Conservation (phyloP, 2,113 vertebrate species). For the Pomatostomus ruficeps region DNA sequence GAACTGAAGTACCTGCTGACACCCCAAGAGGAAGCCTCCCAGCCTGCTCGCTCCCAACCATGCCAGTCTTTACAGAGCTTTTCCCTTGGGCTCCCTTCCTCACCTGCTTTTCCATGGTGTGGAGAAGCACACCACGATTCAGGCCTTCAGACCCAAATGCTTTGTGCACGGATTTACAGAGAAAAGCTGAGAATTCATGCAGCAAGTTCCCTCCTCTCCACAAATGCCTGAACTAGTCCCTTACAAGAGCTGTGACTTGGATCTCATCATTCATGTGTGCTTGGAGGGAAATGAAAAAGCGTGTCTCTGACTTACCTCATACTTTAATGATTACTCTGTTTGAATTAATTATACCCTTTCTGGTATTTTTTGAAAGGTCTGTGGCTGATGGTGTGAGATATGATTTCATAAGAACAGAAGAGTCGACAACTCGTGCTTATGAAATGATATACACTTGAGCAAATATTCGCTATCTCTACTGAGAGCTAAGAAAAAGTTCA, state of each 20-base stretch:
- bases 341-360: conserved; percentile 39
- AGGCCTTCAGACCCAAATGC: background rate
- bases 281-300: background rate
- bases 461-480: conserved; percentile 23
- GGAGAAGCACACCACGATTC: background rate
- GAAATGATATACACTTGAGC: conserved; percentile 5
- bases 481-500: conserved; percentile 31
- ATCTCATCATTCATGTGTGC: background rate
- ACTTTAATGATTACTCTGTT: conserved; percentile 5
- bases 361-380: background rate
- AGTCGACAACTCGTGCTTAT: background rate
- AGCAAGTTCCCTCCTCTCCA: background rate
- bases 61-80: background rate
- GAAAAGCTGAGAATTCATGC: background rate
- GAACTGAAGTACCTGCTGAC: background rate
- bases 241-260: background rate
- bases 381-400: background rate
- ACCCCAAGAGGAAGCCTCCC: background rate
- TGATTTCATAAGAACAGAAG: conserved; percentile 23
- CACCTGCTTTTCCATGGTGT: accelerated
- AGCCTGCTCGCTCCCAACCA: background rate
- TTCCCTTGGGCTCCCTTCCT: background rate
- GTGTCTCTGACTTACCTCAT: background rate
- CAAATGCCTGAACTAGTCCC: background rate
- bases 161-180: background rate